Conservation (phyloP, 1,140 invertebrate genomes). For the Aphelenchoides besseyi region DNA sequence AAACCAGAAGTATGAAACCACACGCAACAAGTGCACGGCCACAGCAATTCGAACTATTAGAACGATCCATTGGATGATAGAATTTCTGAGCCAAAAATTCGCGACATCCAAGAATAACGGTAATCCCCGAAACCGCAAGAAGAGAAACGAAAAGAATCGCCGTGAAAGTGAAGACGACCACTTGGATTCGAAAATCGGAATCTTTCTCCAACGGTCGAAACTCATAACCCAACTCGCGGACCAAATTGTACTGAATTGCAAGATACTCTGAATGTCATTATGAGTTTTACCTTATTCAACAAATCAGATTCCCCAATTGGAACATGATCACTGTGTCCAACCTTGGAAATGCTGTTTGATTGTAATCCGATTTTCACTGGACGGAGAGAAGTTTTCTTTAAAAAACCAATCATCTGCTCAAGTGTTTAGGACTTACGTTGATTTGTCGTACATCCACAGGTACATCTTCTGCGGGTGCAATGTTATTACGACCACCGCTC, state of each 20-base stretch:
- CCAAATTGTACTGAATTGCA: slow-evolving; percentile 33
- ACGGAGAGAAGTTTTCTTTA: not conserved
- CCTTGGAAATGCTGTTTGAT: slow-evolving; percentile 4
- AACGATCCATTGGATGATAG: slow-evolving; percentile 37
- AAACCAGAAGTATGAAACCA: slow-evolving; percentile 7
- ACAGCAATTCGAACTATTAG: slow-evolving; percentile 17
- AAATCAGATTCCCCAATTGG: slow-evolving; percentile 13
- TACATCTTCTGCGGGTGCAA: not conserved
- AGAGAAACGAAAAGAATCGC: slow-evolving; percentile 4
- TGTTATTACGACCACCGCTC: not conserved
- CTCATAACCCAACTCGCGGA: slow-evolving; percentile 39
- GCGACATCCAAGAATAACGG: slow-evolving; percentile 7
- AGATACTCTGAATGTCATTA: too few species aligned
- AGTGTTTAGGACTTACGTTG: not conserved
- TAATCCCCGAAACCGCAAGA: slow-evolving; percentile 7
- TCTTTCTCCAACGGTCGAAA: slow-evolving; percentile 35
- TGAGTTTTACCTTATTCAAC: too few species aligned
- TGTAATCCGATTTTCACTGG: not conserved
- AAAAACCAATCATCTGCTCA: not conserved
- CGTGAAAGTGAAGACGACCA: slow-evolving; percentile 18
- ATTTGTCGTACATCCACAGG: not conserved
- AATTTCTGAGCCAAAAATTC: slow-evolving; percentile 16
- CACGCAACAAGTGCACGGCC: slow-evolving; percentile 19
- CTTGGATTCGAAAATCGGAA: slow-evolving; percentile 15
- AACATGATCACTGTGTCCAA: not conserved